Evolutionary conservation across 1,140 invertebrate genomes (phyloP), one percentile per base, ranked within the genome.

Genomic region (Protaetia brevitarsis): DNA sequence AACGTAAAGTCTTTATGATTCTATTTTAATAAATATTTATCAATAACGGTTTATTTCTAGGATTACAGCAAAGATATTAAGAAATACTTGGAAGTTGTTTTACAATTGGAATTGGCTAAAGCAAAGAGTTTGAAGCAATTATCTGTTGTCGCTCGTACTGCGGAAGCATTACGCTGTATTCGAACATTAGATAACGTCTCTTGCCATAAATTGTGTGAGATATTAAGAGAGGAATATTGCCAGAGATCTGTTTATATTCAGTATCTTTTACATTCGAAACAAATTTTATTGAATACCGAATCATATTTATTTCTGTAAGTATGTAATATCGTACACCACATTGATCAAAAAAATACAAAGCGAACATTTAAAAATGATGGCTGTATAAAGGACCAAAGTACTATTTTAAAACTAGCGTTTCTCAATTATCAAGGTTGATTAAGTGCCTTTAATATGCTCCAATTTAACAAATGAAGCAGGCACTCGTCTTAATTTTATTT

Each of bases 41-140:
- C 19, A 36, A 30, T 31, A 7, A 16, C 3, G 10, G 4, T 29
- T 59, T 28, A 11, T 30, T 64, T 64, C 28, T 64, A 62, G 60
- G 60, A 37, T 37, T 13, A 31, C 11, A 26, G 30, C 7, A 37
- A 37, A 26, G 63, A 69, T 27, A 37, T 64, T n/a, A 86, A 88
- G 68, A 87, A 86, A 69, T 87, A 89, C 70, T 75, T 93, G 13
- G 82, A 90, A 30, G 84, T 85, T 11, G 87, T 94, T 73, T 80
- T 95, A 16, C 85, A 89, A 73, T 82, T 92, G 8, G 91, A 95
- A 77, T 79, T 96, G 65, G 93, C 94, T 8, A 94, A 95, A 80
- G 92, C 93, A 45, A 88, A 94, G 28, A 94, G 93, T 78, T 81
- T 94, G 41, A 90, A 93, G 71, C 87, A 96, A 74, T 85, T 90